Evolutionary conservation across 2,113 vertebrate species (phyloP).

Genomic region (Hippocampus comes): DNA sequence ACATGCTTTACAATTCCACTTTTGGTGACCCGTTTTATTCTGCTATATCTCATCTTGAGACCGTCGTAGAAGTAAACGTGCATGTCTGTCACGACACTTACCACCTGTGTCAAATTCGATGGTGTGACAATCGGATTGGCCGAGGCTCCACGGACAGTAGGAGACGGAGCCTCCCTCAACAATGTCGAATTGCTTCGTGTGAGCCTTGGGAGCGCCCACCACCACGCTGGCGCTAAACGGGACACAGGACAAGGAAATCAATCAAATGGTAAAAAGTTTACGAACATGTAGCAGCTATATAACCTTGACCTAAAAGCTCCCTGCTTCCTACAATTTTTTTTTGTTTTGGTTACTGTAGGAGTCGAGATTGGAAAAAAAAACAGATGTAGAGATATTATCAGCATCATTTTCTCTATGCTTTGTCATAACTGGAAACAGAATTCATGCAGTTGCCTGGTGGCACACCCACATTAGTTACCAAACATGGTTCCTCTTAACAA

Average conservation of each 20-base stretch:
- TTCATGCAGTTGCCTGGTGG: background rate
- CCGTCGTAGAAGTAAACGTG: background rate
- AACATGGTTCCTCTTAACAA: background rate
- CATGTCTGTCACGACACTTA: conserved; percentile 45
- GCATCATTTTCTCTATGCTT: no score
- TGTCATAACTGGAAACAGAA: no score
- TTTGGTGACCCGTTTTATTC: background rate
- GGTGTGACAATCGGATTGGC: conserved; percentile 56
- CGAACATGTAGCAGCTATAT: conserved; percentile 4
- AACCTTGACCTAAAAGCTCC: background rate
- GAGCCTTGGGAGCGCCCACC: conserved; percentile 86
- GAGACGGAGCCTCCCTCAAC: conserved; percentile 84
- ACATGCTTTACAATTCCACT: background rate
- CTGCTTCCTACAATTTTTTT: background rate
- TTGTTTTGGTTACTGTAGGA: background rate
- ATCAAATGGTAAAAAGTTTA: conserved; percentile 8
- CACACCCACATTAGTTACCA: background rate
- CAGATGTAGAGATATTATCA: no score
- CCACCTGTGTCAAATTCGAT: conserved; percentile 83
- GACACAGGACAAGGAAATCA: conserved; percentile 19
- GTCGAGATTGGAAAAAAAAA: no score
- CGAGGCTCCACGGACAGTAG: conserved; percentile 81
- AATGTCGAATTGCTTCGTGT: conserved; percentile 76
- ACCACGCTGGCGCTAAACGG: conserved; percentile 79
- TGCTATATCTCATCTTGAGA: background rate